Evolutionary conservation across 2,888 invertebrate species (phyloP).

Genomic region (Leuctra nigra): DNA sequence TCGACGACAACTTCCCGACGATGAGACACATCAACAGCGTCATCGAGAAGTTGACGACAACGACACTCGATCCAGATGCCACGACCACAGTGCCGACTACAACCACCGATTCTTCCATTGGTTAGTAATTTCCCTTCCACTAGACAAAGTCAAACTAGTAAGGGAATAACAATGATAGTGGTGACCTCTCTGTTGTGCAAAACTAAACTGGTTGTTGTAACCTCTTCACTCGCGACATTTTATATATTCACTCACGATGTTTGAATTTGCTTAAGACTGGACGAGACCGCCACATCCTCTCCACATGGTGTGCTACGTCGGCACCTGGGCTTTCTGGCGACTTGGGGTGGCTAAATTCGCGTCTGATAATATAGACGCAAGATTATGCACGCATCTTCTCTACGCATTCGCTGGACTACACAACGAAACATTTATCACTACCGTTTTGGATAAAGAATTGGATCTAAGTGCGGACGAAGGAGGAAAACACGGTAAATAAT

Average conservation of each 20-base stretch:
- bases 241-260: too few relatives aligned
- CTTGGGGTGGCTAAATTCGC: slow-evolving; percentile 55
- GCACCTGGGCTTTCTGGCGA: slow-evolving; percentile 69
- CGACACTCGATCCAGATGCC: neutral
- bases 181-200: too few relatives aligned
- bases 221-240: too few relatives aligned
- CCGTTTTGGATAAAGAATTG: slow-evolving; percentile 34
- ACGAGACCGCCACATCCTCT: neutral
- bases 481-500: neutral
- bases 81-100: neutral
- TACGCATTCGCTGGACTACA: slow-evolving; percentile 67
- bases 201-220: too few relatives aligned
- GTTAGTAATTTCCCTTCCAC: too few relatives aligned
- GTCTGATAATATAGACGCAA: slow-evolving; percentile 57
- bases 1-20: slow-evolving; percentile 32
- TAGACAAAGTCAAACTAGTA: too few relatives aligned
- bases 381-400: slow-evolving; percentile 65
- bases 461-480: slow-evolving; percentile 31
- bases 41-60: slow-evolving; percentile 20
- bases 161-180: too few relatives aligned
- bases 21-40: slow-evolving; percentile 34
- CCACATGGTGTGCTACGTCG: slow-evolving; percentile 62
- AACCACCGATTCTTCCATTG: slow-evolving; percentile 8
- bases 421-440: slow-evolving; percentile 38
- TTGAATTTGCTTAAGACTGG: slow-evolving; percentile 2